phyloP scores from a whole-genome alignment of 2,113 vertebrate species.

The Alligator mississippiensis region DNA sequence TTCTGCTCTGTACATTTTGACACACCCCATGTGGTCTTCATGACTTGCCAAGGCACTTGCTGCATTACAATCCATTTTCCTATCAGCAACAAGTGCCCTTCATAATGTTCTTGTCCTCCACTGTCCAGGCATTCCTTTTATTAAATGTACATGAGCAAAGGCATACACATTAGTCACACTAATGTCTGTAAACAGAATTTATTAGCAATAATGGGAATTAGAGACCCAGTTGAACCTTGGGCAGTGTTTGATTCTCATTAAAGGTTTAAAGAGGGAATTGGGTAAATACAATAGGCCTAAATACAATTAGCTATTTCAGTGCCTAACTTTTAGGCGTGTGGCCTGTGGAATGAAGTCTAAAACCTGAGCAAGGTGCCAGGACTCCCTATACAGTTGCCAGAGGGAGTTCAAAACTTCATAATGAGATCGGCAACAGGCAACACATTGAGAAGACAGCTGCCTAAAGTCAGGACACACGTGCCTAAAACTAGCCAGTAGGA shows the following conservation, averaged over 20 bases:
- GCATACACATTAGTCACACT: not conserved
- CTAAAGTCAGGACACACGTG: too few relatives aligned
- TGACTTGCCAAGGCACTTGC: conserved; percentile 60
- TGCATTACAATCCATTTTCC: conserved; percentile 54
- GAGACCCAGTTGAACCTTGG: not conserved
- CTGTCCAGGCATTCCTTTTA: not conserved
- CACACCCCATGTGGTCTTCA: conserved; percentile 48
- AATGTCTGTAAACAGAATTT: not conserved
- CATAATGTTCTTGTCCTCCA: not conserved
- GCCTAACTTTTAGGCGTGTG: not conserved
- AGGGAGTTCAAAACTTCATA: too few relatives aligned
- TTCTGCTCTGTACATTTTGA: conserved; percentile 59
- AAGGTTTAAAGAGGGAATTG: not conserved
- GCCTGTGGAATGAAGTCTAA: too few relatives aligned
- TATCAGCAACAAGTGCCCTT: conserved; percentile 44
- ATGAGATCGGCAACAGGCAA: too few relatives aligned
- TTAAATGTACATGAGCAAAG: not conserved
- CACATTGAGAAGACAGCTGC: too few relatives aligned
- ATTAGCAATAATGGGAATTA: not conserved
- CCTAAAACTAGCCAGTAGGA: too few relatives aligned
- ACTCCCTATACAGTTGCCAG: too few relatives aligned
- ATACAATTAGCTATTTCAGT: not conserved
- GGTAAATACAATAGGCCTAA: not conserved
- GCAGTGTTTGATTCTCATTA: not conserved
- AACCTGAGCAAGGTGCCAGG: too few relatives aligned